Evolutionary conservation across 2,797 vertebrate genomes (phyloP), one percentile per base, ranked within the genome.

Genomic region (Eulemur mongoz): DNA sequence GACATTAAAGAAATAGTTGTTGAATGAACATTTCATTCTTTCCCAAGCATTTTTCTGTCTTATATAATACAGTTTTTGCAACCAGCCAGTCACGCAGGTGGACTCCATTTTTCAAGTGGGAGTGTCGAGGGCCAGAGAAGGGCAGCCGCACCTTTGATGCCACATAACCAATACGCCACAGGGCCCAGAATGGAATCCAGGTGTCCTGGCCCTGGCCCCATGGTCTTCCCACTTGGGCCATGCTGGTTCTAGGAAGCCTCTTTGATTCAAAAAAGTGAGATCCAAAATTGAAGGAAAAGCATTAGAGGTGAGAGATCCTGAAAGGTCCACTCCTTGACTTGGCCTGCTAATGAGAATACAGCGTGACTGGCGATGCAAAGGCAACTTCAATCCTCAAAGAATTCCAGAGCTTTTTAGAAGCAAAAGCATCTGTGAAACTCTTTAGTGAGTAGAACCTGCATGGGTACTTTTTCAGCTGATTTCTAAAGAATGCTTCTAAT

Each of bases 181-280:
- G 27, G 38, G 50, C 35, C n/a, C 14, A 45, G 25, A 30, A 27
- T 54, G 9, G 23, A 81, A 73, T 38, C 69, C 52, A 70, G 35
- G 2, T 23, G 14, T 79, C 27, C 27, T 40, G 12, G 32, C 23
- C 50, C 76, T 35, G 30, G 14, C 14, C 11, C 22, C 18, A 3
- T n/a, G 40, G 27, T 69, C 25, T 81, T 40, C 27, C n/a, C 27
- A 54, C 38, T 50, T 59, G 48, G 45, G 45, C 23, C 32, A 40
- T 40, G 17, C 12, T 85, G 25, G 59, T 96, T 88, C 22, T 5
- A 43, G 9, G 35, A 83, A 76, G 50, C 27, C 52, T 87, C 80
- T 94, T 43, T 91, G 27, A n/a, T 75, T 95, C 2, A 87, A 92
- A 91, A 72, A 20, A 70, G 23, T 40, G 67, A 82, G n/a, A 85